A percentile compares a stretch with the other conserved stretches of the same genome.
Evolutionary conservation across 1,140 invertebrate genomes (phyloP).

Genomic region (Arctopsyche grandis): DNA sequence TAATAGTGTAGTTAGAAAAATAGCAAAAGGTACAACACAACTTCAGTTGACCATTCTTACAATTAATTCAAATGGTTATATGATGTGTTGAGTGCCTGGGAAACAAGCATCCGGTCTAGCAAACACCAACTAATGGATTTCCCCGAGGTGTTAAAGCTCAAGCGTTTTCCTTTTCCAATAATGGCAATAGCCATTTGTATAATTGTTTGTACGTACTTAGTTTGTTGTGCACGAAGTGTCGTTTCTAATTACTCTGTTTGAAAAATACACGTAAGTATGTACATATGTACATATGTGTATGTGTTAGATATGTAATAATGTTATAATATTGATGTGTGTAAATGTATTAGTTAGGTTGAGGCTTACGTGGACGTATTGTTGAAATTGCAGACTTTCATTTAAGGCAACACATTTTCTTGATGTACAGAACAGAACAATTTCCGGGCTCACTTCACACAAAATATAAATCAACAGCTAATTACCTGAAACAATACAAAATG

Average conservation of each 20-base stretch:
- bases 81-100: neutral
- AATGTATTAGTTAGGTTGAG: neutral
- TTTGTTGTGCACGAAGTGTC: neutral
- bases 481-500: slow-evolving; percentile 15
- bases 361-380: slow-evolving; percentile 7
- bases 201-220: neutral
- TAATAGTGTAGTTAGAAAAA: too few species aligned
- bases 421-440: neutral
- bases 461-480: slow-evolving; percentile 15
- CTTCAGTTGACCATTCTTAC: neutral
- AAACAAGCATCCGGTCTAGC: slow-evolving; percentile 5
- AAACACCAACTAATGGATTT: slow-evolving; percentile 19
- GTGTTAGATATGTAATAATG: neutral
- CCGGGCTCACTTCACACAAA: slow-evolving; percentile 10
- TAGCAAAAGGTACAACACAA: too few species aligned
- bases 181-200: slow-evolving; percentile 3
- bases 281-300: neutral
- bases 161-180: slow-evolving; percentile 17
- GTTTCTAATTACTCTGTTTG: neutral
- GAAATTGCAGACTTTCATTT: neutral
- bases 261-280: neutral
- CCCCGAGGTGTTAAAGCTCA: slow-evolving; percentile 21
- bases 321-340: neutral
- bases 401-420: slow-evolving; percentile 12
- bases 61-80: slow-evolving; percentile 22